Conservation (phyloP, 2,888 invertebrate species). For the Julus scandinavius region DNA sequence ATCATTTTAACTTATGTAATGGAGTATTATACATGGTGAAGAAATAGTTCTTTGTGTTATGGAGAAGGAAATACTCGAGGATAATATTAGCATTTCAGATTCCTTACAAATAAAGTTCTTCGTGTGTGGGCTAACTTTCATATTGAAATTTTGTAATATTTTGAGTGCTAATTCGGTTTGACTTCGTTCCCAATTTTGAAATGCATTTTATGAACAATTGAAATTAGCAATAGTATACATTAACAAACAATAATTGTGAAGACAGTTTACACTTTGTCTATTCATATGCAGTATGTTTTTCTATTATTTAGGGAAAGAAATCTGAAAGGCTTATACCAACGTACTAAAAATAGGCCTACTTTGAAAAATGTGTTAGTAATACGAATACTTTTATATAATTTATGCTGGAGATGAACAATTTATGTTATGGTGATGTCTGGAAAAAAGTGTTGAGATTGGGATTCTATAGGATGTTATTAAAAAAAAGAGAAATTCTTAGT, state of each 20-base stretch:
- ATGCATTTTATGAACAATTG: neutral
- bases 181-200: neutral
- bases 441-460: no score
- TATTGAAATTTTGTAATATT: neutral
- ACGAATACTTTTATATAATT: no score
- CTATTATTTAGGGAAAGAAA: neutral
- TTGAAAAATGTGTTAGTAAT: no score
- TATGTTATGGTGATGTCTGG: no score
- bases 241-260: conserved; percentile 43
- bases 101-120: neutral
- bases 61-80: neutral
- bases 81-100: neutral
- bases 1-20: neutral
- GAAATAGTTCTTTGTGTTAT: conserved; percentile 19
- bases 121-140: neutral
- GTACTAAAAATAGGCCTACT: no score
- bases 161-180: neutral
- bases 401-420: no score
- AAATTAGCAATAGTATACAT: neutral
- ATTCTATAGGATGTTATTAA: no score
- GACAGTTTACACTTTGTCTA: neutral
- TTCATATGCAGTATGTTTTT: neutral
- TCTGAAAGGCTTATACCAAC: neutral
- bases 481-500: no score
- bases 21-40: neutral